Conservation (phyloP, 2,888 invertebrate genomes). For the Rugalucina vietnamica region DNA sequence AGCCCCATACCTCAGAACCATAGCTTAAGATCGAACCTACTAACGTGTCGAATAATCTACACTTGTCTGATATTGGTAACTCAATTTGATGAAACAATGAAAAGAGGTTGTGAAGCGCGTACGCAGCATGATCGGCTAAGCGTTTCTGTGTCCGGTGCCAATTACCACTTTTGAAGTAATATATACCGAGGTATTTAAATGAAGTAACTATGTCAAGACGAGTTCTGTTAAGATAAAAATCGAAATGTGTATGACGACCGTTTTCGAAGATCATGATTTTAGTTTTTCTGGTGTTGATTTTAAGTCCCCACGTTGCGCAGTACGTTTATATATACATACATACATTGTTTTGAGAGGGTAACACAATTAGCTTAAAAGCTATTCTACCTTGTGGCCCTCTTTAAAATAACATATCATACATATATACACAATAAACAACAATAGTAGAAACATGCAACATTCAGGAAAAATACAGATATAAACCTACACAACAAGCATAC, state of each 20-base stretch:
- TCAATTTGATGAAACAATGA: not conserved
- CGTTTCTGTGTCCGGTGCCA: not conserved
- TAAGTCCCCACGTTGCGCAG: too few species aligned
- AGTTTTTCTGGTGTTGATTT: too few species aligned
- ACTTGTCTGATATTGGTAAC: not conserved
- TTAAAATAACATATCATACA: too few species aligned
- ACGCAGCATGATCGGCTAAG: not conserved
- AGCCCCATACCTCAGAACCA: not conserved
- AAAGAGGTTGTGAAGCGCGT: not conserved
- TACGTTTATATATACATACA: too few species aligned
- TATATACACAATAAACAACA: too few species aligned
- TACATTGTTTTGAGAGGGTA: too few species aligned
- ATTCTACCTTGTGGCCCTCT: too few species aligned
- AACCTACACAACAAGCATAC: too few species aligned
- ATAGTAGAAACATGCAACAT: too few species aligned
- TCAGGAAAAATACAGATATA: too few species aligned
- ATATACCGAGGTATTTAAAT: slow-evolving; percentile 3
- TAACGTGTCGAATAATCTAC: not conserved
- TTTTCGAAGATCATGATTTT: slow-evolving; percentile 7
- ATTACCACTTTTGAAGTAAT: slow-evolving; percentile 4
- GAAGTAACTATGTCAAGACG: not conserved
- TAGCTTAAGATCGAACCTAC: too few species aligned
- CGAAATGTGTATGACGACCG: not conserved
- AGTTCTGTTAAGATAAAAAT: not conserved
- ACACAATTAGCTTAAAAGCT: too few species aligned